Conservation (phyloP, 2,888 invertebrate species). For the Ormyrus rosae region DNA sequence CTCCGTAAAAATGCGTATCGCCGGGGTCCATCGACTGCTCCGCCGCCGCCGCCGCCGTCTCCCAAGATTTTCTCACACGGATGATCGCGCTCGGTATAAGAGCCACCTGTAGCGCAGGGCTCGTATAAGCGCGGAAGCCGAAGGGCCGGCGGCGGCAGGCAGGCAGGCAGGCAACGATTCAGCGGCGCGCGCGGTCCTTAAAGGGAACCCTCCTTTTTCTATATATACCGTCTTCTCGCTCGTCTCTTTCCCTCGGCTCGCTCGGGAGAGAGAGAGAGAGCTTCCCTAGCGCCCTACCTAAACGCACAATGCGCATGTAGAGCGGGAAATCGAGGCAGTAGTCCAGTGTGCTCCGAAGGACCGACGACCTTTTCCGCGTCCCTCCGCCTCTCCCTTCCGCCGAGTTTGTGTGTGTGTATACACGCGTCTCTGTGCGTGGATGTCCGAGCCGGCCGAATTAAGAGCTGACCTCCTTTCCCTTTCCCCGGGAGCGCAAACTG, state of each 20-base stretch:
- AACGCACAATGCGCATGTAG: conserved; percentile 8
- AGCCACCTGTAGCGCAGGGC: conserved; percentile 63
- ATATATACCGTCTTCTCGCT: background rate
- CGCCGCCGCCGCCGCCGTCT: conserved; percentile 25
- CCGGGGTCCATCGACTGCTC: conserved; percentile 26
- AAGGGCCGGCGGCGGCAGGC: background rate
- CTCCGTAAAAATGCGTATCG: conserved; percentile 45
- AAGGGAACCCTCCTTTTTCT: conserved; percentile 46
- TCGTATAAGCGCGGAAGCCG: conserved; percentile 3
- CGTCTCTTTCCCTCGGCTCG: background rate
- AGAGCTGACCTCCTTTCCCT: conserved; percentile 72
- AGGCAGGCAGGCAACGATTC: too few species aligned
- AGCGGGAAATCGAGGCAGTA: conserved; percentile 32
- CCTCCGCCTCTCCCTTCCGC: conserved; percentile 23
- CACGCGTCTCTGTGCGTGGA: background rate
- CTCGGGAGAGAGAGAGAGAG: background rate
- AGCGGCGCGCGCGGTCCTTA: conserved; percentile 21
- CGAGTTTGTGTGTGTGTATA: too few species aligned
- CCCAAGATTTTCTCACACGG: conserved; percentile 65
- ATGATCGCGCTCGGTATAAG: conserved; percentile 61
- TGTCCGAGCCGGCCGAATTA: conserved; percentile 55
- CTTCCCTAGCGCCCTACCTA: conserved; percentile 8
- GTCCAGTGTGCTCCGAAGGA: conserved; percentile 16
- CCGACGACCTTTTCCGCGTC: conserved; percentile 43
- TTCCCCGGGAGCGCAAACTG: conserved; percentile 66